Percentiles rank a stretch among this genome's conserved stretches.
phyloP scores from a whole-genome alignment of 37 sponge, comb jelly and placozoan genomes.

The Amphimedon queenslandica region DNA sequence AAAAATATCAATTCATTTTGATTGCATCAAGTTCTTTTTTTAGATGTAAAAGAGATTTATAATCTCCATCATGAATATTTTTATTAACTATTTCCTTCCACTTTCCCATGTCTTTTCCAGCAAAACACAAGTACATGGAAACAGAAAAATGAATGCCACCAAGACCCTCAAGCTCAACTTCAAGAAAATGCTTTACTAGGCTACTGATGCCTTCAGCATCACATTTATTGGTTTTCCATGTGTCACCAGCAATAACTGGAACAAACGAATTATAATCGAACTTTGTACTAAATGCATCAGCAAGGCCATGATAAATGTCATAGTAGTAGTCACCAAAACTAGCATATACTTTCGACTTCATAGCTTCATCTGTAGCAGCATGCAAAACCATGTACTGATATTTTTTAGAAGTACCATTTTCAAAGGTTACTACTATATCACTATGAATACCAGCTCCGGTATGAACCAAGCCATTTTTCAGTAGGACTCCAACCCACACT shows the following conservation, averaged over 20 bases:
- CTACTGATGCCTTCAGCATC: not conserved
- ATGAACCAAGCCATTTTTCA: not conserved
- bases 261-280: not conserved
- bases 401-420: not conserved
- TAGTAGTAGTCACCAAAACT: not conserved
- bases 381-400: not conserved
- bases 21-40: too few species aligned
- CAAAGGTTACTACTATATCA: not conserved
- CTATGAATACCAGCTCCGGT: not conserved
- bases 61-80: too few species aligned
- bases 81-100: too few species aligned
- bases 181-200: too few species aligned
- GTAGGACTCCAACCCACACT: not conserved
- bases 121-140: too few species aligned
- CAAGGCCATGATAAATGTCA: not conserved
- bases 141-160: too few species aligned
- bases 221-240: not conserved
- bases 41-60: too few species aligned
- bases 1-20: too few species aligned
- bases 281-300: not conserved
- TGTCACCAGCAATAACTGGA: not conserved
- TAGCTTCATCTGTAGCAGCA: not conserved
- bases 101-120: too few species aligned
- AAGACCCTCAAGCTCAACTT: too few species aligned
- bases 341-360: not conserved